Percentiles rank a stretch among this genome's conserved stretches.
phyloP scores from a whole-genome alignment of 2,888 invertebrate species.

The Trachelus tabidus region DNA sequence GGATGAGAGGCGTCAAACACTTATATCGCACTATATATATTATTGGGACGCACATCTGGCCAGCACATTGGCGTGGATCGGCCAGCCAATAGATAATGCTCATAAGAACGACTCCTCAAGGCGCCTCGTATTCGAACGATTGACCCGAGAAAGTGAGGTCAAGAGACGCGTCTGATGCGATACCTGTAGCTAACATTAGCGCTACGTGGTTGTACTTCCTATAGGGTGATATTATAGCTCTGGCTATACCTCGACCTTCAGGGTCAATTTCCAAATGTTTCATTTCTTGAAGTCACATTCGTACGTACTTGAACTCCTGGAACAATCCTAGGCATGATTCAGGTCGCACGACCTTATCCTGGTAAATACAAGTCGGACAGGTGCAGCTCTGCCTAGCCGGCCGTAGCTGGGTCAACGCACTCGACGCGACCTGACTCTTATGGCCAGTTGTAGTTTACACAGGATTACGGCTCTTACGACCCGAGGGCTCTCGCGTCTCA shows the following conservation, averaged over 20 bases:
- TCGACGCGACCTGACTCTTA: constrained; percentile 36
- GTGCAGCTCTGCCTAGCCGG: constrained; percentile 55
- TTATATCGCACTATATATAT: not conserved
- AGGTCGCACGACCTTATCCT: constrained; percentile 50
- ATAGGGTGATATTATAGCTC: not conserved
- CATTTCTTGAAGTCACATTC: not conserved
- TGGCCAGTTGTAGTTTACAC: constrained; percentile 1
- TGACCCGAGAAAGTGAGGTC: constrained; percentile 52
- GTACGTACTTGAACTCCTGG: not conserved
- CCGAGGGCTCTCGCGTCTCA: not conserved
- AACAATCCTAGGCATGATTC: constrained; percentile 28
- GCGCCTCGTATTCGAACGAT: constrained; percentile 45
- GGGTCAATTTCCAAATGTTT: not conserved
- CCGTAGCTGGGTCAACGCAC: constrained; percentile 62
- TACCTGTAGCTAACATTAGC: not conserved
- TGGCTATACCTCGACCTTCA: not conserved
- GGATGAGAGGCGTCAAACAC: not conserved
- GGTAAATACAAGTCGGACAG: constrained; percentile 43
- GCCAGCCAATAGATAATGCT: not conserved
- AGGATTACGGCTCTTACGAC: not conserved
- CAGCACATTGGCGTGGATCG: not conserved
- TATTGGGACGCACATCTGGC: not conserved
- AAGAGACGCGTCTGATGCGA: constrained; percentile 25
- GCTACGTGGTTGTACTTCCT: not conserved
- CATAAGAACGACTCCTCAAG: constrained; percentile 10